Evolutionary conservation across 2,888 invertebrate species (phyloP), one percentile per base, ranked within the genome.

Genomic region (Drosophila lutescens): DNA sequence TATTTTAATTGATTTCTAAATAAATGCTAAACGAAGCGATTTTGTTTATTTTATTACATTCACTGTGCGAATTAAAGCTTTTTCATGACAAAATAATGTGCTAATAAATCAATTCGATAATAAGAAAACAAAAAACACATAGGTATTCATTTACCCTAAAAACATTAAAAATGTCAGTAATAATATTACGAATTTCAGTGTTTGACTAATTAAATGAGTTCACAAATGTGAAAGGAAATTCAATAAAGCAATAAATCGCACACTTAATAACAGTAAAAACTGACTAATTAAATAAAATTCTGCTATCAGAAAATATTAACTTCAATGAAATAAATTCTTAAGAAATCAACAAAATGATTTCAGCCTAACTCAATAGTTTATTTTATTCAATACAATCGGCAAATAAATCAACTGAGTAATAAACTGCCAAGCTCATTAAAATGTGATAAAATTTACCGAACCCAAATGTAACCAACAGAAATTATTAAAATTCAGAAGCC

Each of bases 401-500:
- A 26, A 26, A 38, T 26, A 49, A 49, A 57, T 38, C 15, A 17
- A 17, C 10, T 6, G 4, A 13, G 6, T 38, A 20, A 54, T 53
- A 53, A 53, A 40, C 40, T 38, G n/a, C n/a, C 23, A 12, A 12
- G 32, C 54, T 55, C 32, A 55, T 55, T 34, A 59, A 59, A 55
- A 59, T 34, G 32, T 17, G 5, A 54, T 58, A 32, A 40, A 50
- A 23, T 12, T 15, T 47, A 47, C 32, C n/a, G 10, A 12, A 15
- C 3, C 9, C 49, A 9, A 46, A 49, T 12, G 26, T 4, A 30
- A 36, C 38, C 41, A 41, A 20, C 55, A n/a, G 20, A 36, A 36
- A 36, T 36, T 36, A 59, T 59, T 54, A 43, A 59, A 59, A 59
- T 59, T 51, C 58, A 59, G 12, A 12, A 54, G 53, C 50, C 26